Evolutionary conservation across 2,113 vertebrate genomes (phyloP), one percentile per base, ranked within the genome.

Genomic region (Gadus chalcogrammus): DNA sequence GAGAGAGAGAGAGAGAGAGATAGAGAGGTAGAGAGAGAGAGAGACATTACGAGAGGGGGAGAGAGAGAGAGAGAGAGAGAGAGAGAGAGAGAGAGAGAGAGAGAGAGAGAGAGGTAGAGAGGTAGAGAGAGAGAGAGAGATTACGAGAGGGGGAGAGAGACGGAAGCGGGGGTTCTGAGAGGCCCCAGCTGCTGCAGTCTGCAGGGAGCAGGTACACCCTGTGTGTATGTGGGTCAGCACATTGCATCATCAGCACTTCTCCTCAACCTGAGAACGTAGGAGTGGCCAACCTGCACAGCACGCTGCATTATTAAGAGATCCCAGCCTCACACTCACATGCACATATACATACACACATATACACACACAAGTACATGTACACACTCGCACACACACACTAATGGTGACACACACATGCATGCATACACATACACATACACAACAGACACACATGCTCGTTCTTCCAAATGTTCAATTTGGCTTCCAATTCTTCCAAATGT

Each of bases 211-310:
- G 83, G 88, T 89, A 89, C 11, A 48, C 42, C 2, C 12, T 48
- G 42, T 13, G 79, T 76, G 87, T 92, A 94, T 94, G 85, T 95
- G 91, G 93, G 93, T 95, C 94, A 95, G 89, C 83, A 92, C 88
- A 88, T 72, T 91, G 91, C 91, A 92, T 90, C 86, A 89, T 96
- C 93, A 94, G 93, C 92, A 89, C 38, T 93, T 94, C 88, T 63
- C 83, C 42, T 9, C 84, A 91, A 93, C 91, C 90, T 91, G 92
- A 90, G 79, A 92, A 92, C 71, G 87, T 81, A 87, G 79, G 88
- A 71, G 74, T 72, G 85, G 71, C 69, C 77, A 75, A 78, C 79
- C 79, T 83, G 81, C 85, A 81, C n/a, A n/a, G n/a, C n/a, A n/a
- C n/a, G n/a, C n/a, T n/a, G n/a, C n/a, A n/a, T 92, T 88, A 91